These are phyloP conservation scores for Brevipalpus yothersi DNA, from an alignment of 1,140 invertebrate genomes.

Conservation along the genomic window DNA sequence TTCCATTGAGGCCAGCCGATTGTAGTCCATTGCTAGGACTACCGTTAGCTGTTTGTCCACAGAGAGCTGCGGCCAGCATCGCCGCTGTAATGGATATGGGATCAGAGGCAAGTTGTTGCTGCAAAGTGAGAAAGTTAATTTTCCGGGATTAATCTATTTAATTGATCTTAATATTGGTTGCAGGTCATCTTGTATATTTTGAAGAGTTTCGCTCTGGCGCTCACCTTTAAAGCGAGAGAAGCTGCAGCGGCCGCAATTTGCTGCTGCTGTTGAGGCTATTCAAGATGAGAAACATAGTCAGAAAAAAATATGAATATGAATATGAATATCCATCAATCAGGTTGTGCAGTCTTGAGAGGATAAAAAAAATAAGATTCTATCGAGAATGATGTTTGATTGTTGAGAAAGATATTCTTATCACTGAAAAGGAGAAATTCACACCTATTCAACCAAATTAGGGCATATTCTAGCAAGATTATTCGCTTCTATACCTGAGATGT, in stretches of 20 bases:
- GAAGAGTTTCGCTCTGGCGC: too few species aligned
- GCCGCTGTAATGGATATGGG: background rate
- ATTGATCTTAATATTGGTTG: too few species aligned
- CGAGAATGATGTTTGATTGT: too few species aligned
- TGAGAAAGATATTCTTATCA: too few species aligned
- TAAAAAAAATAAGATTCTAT: too few species aligned
- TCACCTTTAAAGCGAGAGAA: background rate
- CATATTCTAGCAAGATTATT: too few species aligned
- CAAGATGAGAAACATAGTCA: background rate
- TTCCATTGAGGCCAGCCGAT: background rate
- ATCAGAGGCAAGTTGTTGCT: background rate
- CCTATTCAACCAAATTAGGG: too few species aligned
- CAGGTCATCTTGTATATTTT: background rate
- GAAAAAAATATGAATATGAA: background rate
- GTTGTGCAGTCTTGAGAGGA: background rate
- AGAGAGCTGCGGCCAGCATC: background rate
- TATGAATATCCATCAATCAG: background rate
- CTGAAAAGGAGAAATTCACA: too few species aligned
- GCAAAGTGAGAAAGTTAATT: background rate
- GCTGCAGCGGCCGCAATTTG: background rate
- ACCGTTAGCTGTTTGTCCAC: background rate
- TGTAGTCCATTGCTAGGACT: background rate
- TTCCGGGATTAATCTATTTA: too few species aligned
- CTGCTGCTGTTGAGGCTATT: conserved; percentile 1
- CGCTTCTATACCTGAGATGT: too few species aligned